These are phyloP conservation scores for Cladorhizidae sp. DNA, from an alignment of 37 sponge, comb jelly and placozoan genomes.

Conservation along the genomic window DNA sequence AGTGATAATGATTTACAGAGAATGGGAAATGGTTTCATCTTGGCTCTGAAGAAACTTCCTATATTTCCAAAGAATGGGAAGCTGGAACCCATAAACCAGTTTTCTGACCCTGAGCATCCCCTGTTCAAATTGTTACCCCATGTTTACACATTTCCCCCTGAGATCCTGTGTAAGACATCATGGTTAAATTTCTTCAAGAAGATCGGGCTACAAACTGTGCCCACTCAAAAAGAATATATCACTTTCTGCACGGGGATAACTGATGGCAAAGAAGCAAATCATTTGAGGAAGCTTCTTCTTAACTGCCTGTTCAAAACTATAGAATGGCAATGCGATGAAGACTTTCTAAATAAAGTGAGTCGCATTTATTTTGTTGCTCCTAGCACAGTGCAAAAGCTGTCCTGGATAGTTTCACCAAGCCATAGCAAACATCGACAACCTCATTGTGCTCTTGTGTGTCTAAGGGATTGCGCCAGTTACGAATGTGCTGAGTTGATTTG, in stretches of 20 bases:
- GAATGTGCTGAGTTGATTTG: conserved; percentile 25
- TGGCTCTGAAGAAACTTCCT: not conserved
- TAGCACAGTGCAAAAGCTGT: not conserved
- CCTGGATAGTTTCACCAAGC: not conserved
- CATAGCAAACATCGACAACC: not conserved
- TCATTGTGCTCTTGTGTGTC: not conserved
- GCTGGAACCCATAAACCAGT: not conserved
- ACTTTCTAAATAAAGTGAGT: not conserved
- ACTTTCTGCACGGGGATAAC: conserved; percentile 1
- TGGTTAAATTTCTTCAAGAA: not conserved
- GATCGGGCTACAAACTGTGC: not conserved
- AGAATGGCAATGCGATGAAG: not conserved
- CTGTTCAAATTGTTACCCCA: conserved; percentile 30
- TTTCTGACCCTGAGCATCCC: conserved; percentile 16
- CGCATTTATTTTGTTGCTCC: not conserved
- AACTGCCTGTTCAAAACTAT: not conserved
- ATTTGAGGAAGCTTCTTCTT: not conserved
- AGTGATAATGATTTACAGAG: not conserved
- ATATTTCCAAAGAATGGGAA: not conserved
- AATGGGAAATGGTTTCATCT: not conserved
- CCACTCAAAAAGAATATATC: conserved; percentile 17
- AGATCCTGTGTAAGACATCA: not conserved
- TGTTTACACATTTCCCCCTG: conserved; percentile 31
- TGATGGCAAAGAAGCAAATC: conserved; percentile 8
- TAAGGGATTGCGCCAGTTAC: not conserved